Percentiles rank a stretch among this genome's conserved stretches.
phyloP scores from a whole-genome alignment of 2,797 vertebrate species.

The Molothrus ater region DNA sequence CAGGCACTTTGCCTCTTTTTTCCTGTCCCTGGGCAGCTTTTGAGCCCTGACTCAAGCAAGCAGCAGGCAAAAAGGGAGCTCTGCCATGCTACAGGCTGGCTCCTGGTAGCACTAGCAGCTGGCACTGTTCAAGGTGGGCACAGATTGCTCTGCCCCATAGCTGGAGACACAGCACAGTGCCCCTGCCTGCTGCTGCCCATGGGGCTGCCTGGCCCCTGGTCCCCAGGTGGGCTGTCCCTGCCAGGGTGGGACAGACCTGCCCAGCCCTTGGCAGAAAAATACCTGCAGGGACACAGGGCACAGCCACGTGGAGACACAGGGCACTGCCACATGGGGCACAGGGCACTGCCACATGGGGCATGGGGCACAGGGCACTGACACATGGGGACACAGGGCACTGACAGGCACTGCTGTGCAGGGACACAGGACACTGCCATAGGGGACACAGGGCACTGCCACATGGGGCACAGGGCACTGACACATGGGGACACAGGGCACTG shows the following conservation, averaged over 20 bases:
- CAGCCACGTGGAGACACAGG: neutral
- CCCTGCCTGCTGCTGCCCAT: neutral
- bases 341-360: too few relatives aligned
- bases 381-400: too few relatives aligned
- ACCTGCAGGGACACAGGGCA: neutral
- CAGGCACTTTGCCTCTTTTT: neutral
- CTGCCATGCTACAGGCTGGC: neutral
- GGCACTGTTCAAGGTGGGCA: neutral
- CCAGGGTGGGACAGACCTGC: neutral
- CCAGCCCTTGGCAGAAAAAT: neutral
- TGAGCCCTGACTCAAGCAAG: accelerated
- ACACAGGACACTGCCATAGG: too few relatives aligned
- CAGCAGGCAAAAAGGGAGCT: neutral
- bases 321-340: too few relatives aligned
- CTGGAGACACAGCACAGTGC: neutral
- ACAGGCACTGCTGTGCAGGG: neutral
- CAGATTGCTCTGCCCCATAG: neutral
- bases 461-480: too few relatives aligned
- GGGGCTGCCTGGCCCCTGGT: neutral
- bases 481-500: too few relatives aligned
- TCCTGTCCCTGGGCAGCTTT: neutral
- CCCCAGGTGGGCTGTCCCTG: neutral
- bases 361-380: neutral
- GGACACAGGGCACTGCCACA: neutral
- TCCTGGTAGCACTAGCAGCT: neutral